Conservation (phyloP, 2,888 invertebrate species). For the Ametastegia equiseti region DNA sequence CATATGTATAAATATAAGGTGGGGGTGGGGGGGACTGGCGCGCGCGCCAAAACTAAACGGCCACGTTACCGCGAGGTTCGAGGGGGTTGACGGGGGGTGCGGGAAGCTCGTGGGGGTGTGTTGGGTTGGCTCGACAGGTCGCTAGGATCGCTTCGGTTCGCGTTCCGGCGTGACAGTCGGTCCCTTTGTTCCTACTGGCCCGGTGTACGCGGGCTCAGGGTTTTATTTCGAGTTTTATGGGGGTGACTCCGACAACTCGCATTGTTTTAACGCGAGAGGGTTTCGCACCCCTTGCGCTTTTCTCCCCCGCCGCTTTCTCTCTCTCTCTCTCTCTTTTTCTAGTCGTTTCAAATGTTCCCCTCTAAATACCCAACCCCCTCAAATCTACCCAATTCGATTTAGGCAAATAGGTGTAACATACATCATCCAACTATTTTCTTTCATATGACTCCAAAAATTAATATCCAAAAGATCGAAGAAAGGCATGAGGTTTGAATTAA, state of each 20-base stretch:
- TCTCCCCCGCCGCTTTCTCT: constrained; percentile 55
- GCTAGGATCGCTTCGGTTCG: neutral
- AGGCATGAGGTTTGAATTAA: no score
- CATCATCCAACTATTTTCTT: no score
- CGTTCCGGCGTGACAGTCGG: constrained; percentile 11
- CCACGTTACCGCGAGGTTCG: no score
- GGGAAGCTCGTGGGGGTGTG: no score
- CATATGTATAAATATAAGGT: neutral
- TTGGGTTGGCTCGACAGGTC: constrained; percentile 57
- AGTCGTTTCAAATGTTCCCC: neutral
- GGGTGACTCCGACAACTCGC: constrained; percentile 47
- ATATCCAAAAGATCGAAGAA: no score
- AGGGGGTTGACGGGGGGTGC: no score
- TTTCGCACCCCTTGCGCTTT: constrained; percentile 34
- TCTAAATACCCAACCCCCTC: constrained; percentile 5
- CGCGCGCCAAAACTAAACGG: constrained; percentile 42
- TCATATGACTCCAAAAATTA: no score
- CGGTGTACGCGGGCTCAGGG: constrained; percentile 44
- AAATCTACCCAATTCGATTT: no score
- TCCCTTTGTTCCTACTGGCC: constrained; percentile 30
- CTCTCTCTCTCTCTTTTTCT: neutral
- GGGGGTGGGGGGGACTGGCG: neutral
- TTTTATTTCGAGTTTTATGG: constrained; percentile 45
- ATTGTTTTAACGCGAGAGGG: constrained; percentile 57
- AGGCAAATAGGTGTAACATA: neutral